Evolutionary conservation across 2,888 invertebrate genomes (phyloP), one percentile per base, ranked within the genome.

Genomic region (Baronia brevicornis): DNA sequence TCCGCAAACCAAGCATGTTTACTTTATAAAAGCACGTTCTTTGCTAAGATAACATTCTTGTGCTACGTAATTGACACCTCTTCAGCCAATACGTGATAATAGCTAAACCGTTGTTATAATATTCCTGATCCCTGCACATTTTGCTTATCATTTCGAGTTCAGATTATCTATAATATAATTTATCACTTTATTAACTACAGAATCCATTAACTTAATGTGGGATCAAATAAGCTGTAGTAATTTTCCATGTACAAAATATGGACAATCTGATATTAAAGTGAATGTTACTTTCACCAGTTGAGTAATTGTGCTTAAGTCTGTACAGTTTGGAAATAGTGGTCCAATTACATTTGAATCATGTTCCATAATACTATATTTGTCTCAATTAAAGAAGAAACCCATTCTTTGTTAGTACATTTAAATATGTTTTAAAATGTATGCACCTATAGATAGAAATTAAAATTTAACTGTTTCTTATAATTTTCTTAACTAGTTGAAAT

Each of bases 221-320:
- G 11, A 24, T 11, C 14, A 14, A 28, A 36, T 38, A 30, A 20
- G 21, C 14, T 29, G 12, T 19, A 17, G 12, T 32, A 28, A 33
- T 28, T 36, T 36, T 40, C 25, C 33, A 39, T 23, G 20, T 32
- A 14, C 28, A 25, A 3, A 24, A 42, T 5, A 39, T 25, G 38
- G 33, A 37, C 20, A 40, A 39, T 43, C 41, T 36, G 36, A 46
- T 43, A 46, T 46, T 34, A 43, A 73, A 75, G 77, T 70, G 74
- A 78, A 75, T 75, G 75, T 56, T 51, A 75, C 79, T 79, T 79
- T 79, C 79, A 77, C 78, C 53, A 41, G 39, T 50, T 47, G 36
- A 42, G 5, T 51, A 53, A 59, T 54, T 55, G 50, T 59, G 55
- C 51, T n/a, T 46, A 47, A 47, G 46, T 49, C 51, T 56, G 46